phyloP scores from a whole-genome alignment of 2,797 vertebrate species.

The Ctenopoma kingsleyae region DNA sequence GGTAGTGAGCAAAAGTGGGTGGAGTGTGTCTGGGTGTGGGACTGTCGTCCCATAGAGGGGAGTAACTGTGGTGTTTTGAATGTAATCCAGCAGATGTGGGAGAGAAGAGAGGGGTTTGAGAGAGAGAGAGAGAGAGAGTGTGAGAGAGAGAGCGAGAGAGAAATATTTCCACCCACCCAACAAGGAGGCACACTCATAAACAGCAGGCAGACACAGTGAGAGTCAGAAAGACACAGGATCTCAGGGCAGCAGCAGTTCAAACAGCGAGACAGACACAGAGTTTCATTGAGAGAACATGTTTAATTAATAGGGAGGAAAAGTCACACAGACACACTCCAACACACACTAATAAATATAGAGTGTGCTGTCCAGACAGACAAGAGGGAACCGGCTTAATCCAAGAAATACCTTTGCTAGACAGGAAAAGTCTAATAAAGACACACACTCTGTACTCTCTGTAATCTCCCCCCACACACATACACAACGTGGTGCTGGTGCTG shows the following conservation, averaged over 20 bases:
- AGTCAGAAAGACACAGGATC: conserved; percentile 78
- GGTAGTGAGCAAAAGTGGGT: conserved; percentile 69
- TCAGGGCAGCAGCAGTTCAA: conserved; percentile 73
- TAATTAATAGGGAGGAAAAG: conserved; percentile 69
- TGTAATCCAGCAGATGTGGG: conserved; percentile 81
- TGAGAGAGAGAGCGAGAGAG: conserved; percentile 70
- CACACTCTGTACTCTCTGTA: conserved; percentile 18
- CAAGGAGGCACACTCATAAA: conserved; percentile 86
- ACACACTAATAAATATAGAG: conserved; percentile 60
- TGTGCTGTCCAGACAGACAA: conserved; percentile 51
- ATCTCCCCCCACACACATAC: conserved; percentile 28
- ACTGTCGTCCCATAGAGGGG: conserved; percentile 78
- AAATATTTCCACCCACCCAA: conserved; percentile 88
- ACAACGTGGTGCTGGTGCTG: conserved; percentile 45
- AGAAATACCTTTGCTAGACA: conserved; percentile 45
- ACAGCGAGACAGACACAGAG: conserved; percentile 62
- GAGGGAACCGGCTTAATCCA: conserved; percentile 31
- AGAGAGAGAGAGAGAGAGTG: conserved; percentile 59
- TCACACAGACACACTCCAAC: conserved; percentile 47
- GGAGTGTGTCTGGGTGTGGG: conserved; percentile 78
- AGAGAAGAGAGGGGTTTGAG: conserved; percentile 66
- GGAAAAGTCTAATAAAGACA: conserved; percentile 53
- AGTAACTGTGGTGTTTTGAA: conserved; percentile 83
- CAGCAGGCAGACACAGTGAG: conserved; percentile 74
- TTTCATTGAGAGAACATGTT: conserved; percentile 73